These are phyloP conservation scores for Harpalus rufipes DNA, from an alignment of 2,888 invertebrate genomes.

Conservation along the genomic window DNA sequence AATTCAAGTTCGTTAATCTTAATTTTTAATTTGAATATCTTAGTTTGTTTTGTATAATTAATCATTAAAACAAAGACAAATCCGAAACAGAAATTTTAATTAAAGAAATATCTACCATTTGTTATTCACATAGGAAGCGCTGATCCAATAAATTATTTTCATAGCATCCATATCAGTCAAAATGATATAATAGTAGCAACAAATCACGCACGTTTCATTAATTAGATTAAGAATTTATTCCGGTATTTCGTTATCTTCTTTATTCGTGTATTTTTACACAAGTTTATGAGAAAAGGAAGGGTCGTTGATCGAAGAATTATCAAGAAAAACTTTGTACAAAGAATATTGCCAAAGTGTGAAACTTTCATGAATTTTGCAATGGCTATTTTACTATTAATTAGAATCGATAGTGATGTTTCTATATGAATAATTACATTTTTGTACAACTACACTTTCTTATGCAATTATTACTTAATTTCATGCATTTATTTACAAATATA, in stretches of 20 bases:
- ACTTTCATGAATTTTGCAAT: not conserved
- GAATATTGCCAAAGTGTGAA: not conserved
- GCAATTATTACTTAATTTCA: too few species aligned
- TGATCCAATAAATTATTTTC: not conserved
- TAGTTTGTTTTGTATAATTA: too few species aligned
- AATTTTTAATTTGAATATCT: too few species aligned
- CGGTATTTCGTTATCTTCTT: not conserved
- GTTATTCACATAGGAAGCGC: not conserved
- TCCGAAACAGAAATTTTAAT: too few species aligned
- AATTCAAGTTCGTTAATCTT: constrained; percentile 12
- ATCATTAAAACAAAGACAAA: too few species aligned
- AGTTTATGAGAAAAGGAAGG: not conserved
- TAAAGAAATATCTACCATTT: too few species aligned
- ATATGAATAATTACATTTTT: too few species aligned
- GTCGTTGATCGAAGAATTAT: not conserved
- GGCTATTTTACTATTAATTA: too few species aligned
- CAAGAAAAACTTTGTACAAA: not conserved
- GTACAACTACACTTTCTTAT: too few species aligned
- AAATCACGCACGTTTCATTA: not conserved
- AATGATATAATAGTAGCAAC: not conserved
- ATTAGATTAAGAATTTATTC: not conserved
- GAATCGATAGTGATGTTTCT: too few species aligned
- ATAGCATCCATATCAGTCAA: not conserved
- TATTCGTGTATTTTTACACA: too few species aligned
- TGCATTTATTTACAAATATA: too few species aligned